Base-by-base conservation (phyloP, 2,888 invertebrate genomes). In the Scrobipalpa costella region DNA sequence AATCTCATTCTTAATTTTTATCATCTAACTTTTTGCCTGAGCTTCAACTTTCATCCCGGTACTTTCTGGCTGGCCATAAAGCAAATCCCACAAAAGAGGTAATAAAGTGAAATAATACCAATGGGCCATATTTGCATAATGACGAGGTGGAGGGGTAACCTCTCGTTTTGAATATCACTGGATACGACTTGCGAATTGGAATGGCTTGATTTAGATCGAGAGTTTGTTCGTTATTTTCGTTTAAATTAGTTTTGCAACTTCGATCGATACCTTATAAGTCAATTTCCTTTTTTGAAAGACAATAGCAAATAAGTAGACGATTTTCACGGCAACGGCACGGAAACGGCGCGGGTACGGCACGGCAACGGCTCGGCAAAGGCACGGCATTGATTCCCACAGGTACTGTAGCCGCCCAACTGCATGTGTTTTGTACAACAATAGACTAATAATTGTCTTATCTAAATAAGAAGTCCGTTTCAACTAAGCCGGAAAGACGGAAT, bases 61-160 rank as follows among this genome's bases (percentile, higher is more conserved):
- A 27, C 27, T 21, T 27, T 21, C 47, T n/a, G 34, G 7, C n/a
- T 7, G 34, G 57, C 63, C 62, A 66, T 66, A 66, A 69, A 68
- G 67, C 68, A 70, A 63, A 52, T 62, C 60, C 60, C 62, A 63
- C 61, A 61, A 66, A 68, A 67, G 65, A 64, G 62, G 64, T 63
- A 72, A 62, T 68, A 71, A 69, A 68, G 66, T 65, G 66, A 65
- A 68, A 69, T 67, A 67, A 67, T 65, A 66, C 66, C 64, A 66
- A 59, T 62, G 66, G 68, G 61, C 66, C 64, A 64, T 71, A 77
- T 77, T 78, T 76, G 69, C 78, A 76, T 77, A 78, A 77, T 76
- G 73, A 64, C 64, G 63, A 52, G 60, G 67, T 66, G 70, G 61
- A 44, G 62, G n/a, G 19, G 21, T 27, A 8, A n/a, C 13, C n/a